phyloP scores from a whole-genome alignment of 2,888 invertebrate genomes.

The Vannuccia rotundouncinata region DNA sequence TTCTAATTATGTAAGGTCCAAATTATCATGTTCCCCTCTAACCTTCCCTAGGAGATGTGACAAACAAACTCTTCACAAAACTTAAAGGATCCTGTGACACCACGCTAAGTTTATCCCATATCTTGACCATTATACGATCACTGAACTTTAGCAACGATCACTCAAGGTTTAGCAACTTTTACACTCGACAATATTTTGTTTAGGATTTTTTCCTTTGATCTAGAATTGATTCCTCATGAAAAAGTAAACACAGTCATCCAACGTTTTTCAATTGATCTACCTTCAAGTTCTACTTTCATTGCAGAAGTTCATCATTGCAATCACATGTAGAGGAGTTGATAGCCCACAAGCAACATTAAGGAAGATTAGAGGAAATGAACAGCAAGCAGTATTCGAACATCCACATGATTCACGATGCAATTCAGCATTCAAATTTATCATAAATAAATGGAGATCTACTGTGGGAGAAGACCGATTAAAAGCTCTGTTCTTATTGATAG shows the following conservation, averaged over 20 bases:
- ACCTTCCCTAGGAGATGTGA: not conserved
- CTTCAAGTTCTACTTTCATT: not conserved
- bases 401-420: not conserved
- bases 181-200: not conserved
- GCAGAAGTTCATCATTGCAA: not conserved
- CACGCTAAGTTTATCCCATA: not conserved
- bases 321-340: not conserved
- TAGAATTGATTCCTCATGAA: not conserved
- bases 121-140: not conserved
- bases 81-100: not conserved
- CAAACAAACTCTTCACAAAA: not conserved
- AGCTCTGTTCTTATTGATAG: not conserved
- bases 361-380: not conserved
- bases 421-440: not conserved
- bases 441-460: not conserved
- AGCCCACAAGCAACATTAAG: not conserved
- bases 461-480: not conserved
- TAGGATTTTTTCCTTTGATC: not conserved
- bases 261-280: not conserved
- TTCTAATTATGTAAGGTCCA: not conserved
- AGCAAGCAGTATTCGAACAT: not conserved
- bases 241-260: not conserved
- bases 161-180: not conserved
- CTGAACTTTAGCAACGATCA: not conserved
- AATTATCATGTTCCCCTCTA: not conserved